Evolutionary conservation across 2,888 invertebrate species (phyloP).

Genomic region (Caenorhabditis sp.): DNA sequence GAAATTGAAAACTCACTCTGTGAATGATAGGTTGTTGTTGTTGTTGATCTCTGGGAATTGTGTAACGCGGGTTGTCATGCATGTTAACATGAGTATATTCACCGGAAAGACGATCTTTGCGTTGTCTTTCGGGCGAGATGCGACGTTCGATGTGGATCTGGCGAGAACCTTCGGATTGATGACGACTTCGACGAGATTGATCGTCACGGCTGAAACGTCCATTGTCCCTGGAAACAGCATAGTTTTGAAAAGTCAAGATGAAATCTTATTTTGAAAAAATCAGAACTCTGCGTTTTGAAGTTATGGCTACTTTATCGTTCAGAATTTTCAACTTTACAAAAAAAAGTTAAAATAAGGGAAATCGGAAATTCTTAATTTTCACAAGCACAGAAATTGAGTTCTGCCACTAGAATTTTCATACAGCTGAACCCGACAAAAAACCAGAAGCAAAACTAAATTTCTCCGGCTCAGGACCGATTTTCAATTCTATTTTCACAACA

Average conservation of each 20-base stretch:
- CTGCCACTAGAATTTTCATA: too few relatives aligned
- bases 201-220: constrained; percentile 11
- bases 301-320: too few relatives aligned
- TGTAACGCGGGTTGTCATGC: constrained; percentile 31
- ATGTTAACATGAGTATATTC: constrained; percentile 22
- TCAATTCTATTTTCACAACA: too few relatives aligned
- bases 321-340: too few relatives aligned
- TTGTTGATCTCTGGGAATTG: constrained; percentile 12
- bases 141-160: constrained; percentile 32
- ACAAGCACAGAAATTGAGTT: too few relatives aligned
- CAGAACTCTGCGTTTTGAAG: too few relatives aligned
- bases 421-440: too few relatives aligned
- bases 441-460: too few relatives aligned
- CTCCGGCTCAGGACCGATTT: too few relatives aligned
- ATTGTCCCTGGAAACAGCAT: neutral
- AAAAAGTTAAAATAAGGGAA: too few relatives aligned
- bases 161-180: constrained; percentile 33
- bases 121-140: constrained; percentile 36
- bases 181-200: constrained; percentile 17
- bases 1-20: constrained; percentile 7
- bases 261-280: too few relatives aligned
- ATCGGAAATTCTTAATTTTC: too few relatives aligned
- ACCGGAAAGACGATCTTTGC: constrained; percentile 18
- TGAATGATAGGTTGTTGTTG: constrained; percentile 21
- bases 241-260: neutral